phyloP scores from a whole-genome alignment of 2,797 vertebrate genomes.

The Arvicola amphibius region DNA sequence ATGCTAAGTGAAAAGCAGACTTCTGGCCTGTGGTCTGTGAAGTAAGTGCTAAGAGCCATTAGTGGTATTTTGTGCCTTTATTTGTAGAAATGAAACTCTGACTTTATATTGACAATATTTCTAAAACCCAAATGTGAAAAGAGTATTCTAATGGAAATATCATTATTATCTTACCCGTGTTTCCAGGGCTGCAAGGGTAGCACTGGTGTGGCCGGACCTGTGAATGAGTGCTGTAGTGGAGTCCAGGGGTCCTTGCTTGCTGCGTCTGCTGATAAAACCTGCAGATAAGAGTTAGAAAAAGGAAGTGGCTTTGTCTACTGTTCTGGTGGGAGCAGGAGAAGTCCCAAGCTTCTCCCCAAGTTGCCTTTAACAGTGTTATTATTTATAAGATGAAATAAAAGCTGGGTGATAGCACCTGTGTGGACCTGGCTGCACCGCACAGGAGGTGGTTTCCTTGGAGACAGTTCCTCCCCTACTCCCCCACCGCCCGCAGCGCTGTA shows the following conservation, averaged over 20 bases:
- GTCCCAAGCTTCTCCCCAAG: too few species aligned
- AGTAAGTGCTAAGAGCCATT: not conserved
- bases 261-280: not conserved
- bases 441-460: not conserved
- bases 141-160: conserved; percentile 45
- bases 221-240: not conserved
- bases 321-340: not conserved
- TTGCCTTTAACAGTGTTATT: too few species aligned
- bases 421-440: not conserved
- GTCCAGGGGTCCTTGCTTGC: not conserved
- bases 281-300: not conserved
- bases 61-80: not conserved
- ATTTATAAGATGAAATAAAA: not conserved
- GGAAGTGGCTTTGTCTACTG: not conserved
- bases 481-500: too few species aligned
- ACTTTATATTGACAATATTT: not conserved
- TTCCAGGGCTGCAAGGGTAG: not conserved
- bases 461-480: too few species aligned
- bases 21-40: not conserved
- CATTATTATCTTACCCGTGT: not conserved
- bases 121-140: not conserved
- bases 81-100: not conserved
- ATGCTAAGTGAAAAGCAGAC: not conserved
- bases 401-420: not conserved
- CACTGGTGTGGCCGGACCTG: not conserved